A percentile compares a stretch with the other conserved stretches of the same genome.
Evolutionary conservation across 2,113 vertebrate species (phyloP).

Genomic region (Harpagus bidentatus): DNA sequence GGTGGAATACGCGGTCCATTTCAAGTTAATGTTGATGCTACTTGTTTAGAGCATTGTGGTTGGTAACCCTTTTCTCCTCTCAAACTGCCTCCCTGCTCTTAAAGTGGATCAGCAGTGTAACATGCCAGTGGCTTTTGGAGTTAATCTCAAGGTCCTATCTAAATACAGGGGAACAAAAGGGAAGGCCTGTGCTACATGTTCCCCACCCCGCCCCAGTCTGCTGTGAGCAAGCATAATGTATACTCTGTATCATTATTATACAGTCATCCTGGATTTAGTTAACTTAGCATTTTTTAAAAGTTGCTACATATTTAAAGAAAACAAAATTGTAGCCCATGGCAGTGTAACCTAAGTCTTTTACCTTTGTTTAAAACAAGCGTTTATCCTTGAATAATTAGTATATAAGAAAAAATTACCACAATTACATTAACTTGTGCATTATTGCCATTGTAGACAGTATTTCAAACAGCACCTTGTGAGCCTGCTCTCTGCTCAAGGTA

Average conservation of each 20-base stretch:
- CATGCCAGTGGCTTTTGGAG: neutral
- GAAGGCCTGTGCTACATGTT: neutral
- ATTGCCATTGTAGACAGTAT: neutral
- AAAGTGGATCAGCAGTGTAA: neutral
- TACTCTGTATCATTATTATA: neutral
- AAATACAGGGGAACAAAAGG: neutral
- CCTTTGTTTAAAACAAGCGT: neutral
- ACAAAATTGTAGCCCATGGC: neutral
- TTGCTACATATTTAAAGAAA: neutral
- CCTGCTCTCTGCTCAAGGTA: neutral
- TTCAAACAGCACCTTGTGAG: neutral
- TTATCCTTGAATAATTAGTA: neutral
- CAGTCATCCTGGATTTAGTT: neutral
- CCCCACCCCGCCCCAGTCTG: fast-evolving
- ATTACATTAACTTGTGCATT: neutral
- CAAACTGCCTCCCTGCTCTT: neutral
- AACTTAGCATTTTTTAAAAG: neutral
- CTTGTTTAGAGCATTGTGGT: neutral
- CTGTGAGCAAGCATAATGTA: neutral
- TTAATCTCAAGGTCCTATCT: neutral
- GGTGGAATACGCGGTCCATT: neutral
- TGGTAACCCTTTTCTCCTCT: neutral
- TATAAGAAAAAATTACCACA: neutral
- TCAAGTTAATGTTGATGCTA: neutral
- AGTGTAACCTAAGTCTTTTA: neutral